A percentile compares a stretch with the other conserved stretches of the same genome.
phyloP scores from a whole-genome alignment of 2,888 invertebrate species.

The Calliphora vomitoria region DNA sequence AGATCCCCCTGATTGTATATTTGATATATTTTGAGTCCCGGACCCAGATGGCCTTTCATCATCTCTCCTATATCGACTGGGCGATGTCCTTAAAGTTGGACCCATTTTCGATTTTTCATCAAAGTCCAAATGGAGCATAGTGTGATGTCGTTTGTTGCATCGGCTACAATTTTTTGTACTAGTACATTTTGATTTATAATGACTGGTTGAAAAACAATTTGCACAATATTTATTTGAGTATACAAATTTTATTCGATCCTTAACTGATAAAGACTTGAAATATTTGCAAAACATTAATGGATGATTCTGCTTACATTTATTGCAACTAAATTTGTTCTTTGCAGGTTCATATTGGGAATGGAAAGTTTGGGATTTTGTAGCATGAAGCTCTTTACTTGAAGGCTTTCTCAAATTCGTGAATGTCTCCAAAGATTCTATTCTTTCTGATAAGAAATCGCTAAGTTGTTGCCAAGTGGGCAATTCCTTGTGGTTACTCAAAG shows the following conservation, averaged over 20 bases:
- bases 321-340: not conserved
- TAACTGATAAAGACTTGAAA: slow-evolving; percentile 14
- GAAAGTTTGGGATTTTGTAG: not conserved
- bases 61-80: no score
- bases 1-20: not conserved
- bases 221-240: not conserved
- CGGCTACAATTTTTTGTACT: not conserved
- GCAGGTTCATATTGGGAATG: not conserved
- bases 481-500: slow-evolving; percentile 16
- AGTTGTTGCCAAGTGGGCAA: slow-evolving; percentile 39
- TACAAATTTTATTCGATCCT: slow-evolving; percentile 10
- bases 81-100: not conserved
- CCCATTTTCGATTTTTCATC: not conserved
- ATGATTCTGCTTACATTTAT: not conserved
- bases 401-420: not conserved
- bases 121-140: not conserved
- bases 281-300: slow-evolving; percentile 2
- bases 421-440: not conserved
- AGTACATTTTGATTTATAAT: slow-evolving; percentile 9
- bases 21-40: not conserved
- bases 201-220: slow-evolving; percentile 14
- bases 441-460: not conserved
- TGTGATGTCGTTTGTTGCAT: slow-evolving; percentile 3
- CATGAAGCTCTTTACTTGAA: not conserved
- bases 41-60: not conserved